Conservation (phyloP, 2,888 invertebrate genomes). For the Drosophila limbata region DNA sequence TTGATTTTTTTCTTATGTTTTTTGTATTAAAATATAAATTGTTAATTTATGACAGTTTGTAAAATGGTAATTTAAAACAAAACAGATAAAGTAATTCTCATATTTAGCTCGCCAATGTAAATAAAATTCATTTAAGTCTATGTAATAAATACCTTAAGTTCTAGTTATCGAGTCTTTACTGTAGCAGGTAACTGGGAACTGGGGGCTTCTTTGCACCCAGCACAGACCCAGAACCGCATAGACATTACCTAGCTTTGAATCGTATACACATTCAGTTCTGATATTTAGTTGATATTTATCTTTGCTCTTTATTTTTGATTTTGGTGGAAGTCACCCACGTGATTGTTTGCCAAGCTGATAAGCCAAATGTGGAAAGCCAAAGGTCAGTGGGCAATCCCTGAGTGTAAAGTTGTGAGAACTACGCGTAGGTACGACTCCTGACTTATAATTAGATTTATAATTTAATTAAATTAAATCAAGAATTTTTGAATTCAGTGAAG, state of each 20-base stretch:
- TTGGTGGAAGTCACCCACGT: constrained; percentile 56
- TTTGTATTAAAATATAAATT: too few species aligned
- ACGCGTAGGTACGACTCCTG: background rate
- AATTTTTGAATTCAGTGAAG: too few species aligned
- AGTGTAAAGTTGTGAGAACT: constrained; percentile 4
- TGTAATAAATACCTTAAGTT: background rate
- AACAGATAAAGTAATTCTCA: too few species aligned
- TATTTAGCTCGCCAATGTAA: too few species aligned
- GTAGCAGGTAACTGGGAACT: background rate
- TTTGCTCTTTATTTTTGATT: constrained; percentile 7
- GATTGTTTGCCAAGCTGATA: constrained; percentile 59
- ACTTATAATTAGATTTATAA: too few species aligned
- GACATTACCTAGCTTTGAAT: constrained; percentile 16
- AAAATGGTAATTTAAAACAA: too few species aligned
- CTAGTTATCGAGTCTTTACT: background rate
- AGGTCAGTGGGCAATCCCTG: constrained; percentile 37
- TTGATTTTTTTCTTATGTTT: too few species aligned
- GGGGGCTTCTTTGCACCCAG: background rate
- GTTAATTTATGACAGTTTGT: too few species aligned
- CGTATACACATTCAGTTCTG: constrained; percentile 28
- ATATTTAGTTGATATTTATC: constrained; percentile 46
- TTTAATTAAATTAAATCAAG: background rate
- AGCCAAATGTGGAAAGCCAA: constrained; percentile 24
- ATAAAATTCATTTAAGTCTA: too few species aligned
- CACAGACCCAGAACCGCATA: background rate